These are phyloP conservation scores for Ibidorhyncha struthersii DNA, from an alignment of 2,113 vertebrate genomes.

Conservation along the genomic window DNA sequence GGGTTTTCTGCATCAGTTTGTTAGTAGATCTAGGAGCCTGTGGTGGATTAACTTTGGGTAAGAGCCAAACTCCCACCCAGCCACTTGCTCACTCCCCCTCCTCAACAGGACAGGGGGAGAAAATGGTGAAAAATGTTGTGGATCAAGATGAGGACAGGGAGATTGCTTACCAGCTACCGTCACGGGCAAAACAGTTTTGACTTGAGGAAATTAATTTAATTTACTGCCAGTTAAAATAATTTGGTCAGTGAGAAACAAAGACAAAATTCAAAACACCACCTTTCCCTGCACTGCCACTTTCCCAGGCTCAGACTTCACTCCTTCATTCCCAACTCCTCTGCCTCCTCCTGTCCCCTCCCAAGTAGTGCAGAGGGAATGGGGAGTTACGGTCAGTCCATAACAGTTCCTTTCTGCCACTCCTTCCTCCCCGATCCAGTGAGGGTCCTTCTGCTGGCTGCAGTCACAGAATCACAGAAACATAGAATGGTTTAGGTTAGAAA, in stretches of 20 bases:
- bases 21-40: neutral
- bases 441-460: too few relatives aligned
- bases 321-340: neutral
- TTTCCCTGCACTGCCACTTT: neutral
- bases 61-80: neutral
- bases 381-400: neutral
- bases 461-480: too few relatives aligned
- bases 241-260: neutral
- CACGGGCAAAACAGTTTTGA: neutral
- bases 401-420: neutral
- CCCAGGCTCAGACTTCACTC: neutral
- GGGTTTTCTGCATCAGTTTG: neutral
- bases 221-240: neutral
- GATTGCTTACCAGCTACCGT: neutral
- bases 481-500: too few relatives aligned
- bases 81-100: fast-evolving
- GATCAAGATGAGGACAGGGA: neutral
- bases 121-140: neutral
- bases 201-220: neutral
- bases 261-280: neutral
- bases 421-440: neutral
- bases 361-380: neutral
- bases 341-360: neutral
- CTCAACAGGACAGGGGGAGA: neutral
- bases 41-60: neutral